Base-by-base conservation (phyloP, 2,888 invertebrate species). In the Slavum lentiscoides region DNA sequence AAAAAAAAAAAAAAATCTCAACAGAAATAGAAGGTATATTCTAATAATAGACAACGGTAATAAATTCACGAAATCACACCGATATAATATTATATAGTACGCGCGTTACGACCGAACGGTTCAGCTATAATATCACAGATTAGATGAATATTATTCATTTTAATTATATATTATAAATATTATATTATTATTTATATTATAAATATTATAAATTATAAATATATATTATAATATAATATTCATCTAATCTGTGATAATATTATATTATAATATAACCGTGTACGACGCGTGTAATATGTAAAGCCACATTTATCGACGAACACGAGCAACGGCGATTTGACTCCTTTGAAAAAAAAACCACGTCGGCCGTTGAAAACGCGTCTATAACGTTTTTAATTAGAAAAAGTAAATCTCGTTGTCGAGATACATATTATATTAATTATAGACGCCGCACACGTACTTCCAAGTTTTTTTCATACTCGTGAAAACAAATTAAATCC, bases 61-160 rank as follows among this genome's bases (percentile, higher is more conserved):
- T 74, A 55, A 74, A 66, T 74, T 58, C 19, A 66, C n/a, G 58
- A 74, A 66, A 74, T 66, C 13, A 66, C 64, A 74, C 53, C 15
- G 30, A 17, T 30, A 30, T 4, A 4, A 2, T 30, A 4, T 30
- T 30, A 30, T 30, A 30, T 30, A 30, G 1, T 30, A 4, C 30
- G 4, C 1, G 6, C 23, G 58, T 23, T 39, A 55, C 58, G 37
- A 37, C 55, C 39, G 49, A 49, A 49, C 49, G 49, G 49, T 53
- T 4, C 30, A 30, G 30, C 30, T 30, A 4, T 30, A n/a, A n/a
- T n/a, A n/a, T n/a, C n/a, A n/a, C n/a, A n/a, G n/a, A n/a, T n/a
- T n/a, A n/a, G n/a, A n/a, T n/a, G n/a, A n/a, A n/a, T n/a, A n/a
- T n/a, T n/a, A n/a, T n/a, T n/a, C n/a, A n/a, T n/a, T n/a, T n/a